A percentile compares a stretch with the other conserved stretches of the same genome.
Evolutionary conservation across 2,797 vertebrate species (phyloP).

Genomic region (Rhinogobio ventralis): DNA sequence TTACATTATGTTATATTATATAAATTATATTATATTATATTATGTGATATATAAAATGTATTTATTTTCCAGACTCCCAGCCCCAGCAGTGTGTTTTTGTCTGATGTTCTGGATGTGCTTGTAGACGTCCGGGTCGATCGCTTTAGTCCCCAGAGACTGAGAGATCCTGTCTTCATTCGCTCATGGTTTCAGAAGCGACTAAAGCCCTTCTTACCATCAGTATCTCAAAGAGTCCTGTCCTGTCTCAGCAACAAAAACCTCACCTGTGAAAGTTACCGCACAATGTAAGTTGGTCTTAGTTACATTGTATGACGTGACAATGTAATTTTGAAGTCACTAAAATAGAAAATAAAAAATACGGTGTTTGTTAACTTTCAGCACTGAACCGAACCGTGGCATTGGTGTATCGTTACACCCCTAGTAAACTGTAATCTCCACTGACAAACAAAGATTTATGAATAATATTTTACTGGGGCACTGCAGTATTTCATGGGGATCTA

Average conservation of each 20-base stretch:
- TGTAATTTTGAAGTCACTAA: background rate
- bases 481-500: background rate
- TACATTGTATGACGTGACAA: background rate
- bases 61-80: background rate
- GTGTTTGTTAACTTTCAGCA: no score
- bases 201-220: slow-evolving; percentile 20
- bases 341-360: no score
- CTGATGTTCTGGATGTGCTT: slow-evolving; percentile 34
- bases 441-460: background rate
- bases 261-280: slow-evolving; percentile 12
- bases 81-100: background rate
- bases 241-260: slow-evolving; percentile 43
- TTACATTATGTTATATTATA: background rate
- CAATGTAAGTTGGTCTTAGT: slow-evolving; percentile 3
- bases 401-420: no score
- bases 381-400: no score
- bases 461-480: background rate
- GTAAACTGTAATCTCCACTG: background rate
- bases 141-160: slow-evolving; percentile 40
- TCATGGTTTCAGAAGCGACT: slow-evolving; percentile 25
- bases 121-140: slow-evolving; percentile 4
- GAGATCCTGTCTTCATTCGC: no score
- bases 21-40: no score
- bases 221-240: slow-evolving; percentile 21
- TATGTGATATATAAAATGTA: background rate